Evolutionary conservation across 2,888 invertebrate species (phyloP).

Genomic region (Zele albiditarsus): DNA sequence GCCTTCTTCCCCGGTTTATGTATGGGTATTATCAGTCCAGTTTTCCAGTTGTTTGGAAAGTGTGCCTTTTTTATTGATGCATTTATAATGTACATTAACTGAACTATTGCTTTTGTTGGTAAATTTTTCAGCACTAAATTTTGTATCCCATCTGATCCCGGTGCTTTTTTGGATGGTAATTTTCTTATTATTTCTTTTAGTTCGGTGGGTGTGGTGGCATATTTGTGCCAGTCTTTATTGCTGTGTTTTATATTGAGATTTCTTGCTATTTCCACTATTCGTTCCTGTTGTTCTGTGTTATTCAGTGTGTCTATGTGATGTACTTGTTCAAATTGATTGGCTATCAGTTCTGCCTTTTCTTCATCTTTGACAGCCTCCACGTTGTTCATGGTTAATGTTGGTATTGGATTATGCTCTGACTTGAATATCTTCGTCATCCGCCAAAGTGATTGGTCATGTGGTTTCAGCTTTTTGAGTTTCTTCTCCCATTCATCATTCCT

Average conservation of each 20-base stretch:
- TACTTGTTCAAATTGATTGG: constrained; percentile 44
- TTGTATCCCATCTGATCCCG: background rate
- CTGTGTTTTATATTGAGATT: background rate
- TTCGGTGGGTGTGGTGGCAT: constrained; percentile 9
- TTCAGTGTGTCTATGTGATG: constrained; percentile 44
- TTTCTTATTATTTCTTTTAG: constrained; percentile 19
- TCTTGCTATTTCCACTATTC: constrained; percentile 31
- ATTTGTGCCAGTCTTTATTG: background rate
- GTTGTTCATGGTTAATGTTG: constrained; percentile 34
- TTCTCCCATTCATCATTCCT: constrained; percentile 38
- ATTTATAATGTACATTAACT: constrained; percentile 20
- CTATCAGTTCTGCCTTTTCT: constrained; percentile 50
- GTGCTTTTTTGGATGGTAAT: constrained; percentile 31
- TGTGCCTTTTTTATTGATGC: background rate
- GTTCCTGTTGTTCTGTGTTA: constrained; percentile 41
- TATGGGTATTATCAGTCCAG: constrained; percentile 37
- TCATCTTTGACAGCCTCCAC: constrained; percentile 42
- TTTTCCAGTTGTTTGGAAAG: constrained; percentile 39
- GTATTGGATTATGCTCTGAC: constrained; percentile 40
- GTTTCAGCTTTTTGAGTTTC: constrained; percentile 39
- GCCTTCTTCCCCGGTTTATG: constrained; percentile 43
- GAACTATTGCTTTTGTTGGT: background rate
- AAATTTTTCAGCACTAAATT: constrained; percentile 20
- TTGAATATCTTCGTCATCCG: constrained; percentile 39
- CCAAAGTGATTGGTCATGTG: constrained; percentile 30